These are phyloP conservation scores for Drosophila sucinea DNA, from an alignment of 1,140 invertebrate genomes.

Conservation along the genomic window DNA sequence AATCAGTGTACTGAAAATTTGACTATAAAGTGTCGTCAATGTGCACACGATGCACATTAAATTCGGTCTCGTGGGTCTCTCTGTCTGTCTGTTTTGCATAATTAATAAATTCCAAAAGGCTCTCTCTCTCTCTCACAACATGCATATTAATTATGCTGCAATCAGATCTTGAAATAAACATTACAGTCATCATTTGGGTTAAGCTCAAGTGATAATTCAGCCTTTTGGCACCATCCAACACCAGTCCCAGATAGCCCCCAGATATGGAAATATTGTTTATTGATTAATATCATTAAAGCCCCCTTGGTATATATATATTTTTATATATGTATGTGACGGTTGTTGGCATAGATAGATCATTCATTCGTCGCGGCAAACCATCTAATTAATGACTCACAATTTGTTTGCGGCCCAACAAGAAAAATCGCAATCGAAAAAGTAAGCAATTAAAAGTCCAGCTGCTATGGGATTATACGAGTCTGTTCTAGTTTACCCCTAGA, in stretches of 20 bases:
- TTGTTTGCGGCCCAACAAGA: not conserved
- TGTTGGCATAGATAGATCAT: slow-evolving; percentile 5
- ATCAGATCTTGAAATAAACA: slow-evolving; percentile 22
- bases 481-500: not conserved
- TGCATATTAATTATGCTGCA: slow-evolving; percentile 41
- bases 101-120: slow-evolving; percentile 51
- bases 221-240: slow-evolving; percentile 34
- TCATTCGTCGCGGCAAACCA: not conserved
- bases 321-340: not conserved
- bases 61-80: slow-evolving; percentile 11
- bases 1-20: slow-evolving; percentile 47
- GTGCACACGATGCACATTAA: slow-evolving; percentile 54
- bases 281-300: slow-evolving; percentile 43
- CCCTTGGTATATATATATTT: slow-evolving; percentile 4
- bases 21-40: slow-evolving; percentile 37
- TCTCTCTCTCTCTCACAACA: not conserved
- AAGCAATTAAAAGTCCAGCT: slow-evolving; percentile 5
- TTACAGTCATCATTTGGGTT: slow-evolving; percentile 21
- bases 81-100: slow-evolving; percentile 50
- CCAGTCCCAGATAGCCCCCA: not conserved
- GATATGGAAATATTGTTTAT: slow-evolving; percentile 28
- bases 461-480: not conserved
- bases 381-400: slow-evolving; percentile 49
- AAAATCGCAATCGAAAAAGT: not conserved
- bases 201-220: slow-evolving; percentile 54